Conservation (phyloP, 2,888 invertebrate genomes). For the Chrysolina haemoptera region DNA sequence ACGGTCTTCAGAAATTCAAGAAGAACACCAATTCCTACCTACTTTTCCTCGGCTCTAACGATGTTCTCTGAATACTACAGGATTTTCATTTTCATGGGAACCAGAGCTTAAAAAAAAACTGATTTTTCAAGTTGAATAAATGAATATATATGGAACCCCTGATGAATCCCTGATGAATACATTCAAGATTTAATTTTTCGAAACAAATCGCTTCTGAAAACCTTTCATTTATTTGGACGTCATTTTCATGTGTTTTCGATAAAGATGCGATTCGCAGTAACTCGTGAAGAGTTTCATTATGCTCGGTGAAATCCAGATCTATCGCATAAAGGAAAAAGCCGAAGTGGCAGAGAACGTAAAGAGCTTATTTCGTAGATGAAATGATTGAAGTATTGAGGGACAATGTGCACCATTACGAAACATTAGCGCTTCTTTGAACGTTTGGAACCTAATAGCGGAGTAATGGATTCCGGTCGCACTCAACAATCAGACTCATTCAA, state of each 20-base stretch:
- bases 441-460: conserved; percentile 67
- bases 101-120: too few species aligned
- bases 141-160: too few species aligned
- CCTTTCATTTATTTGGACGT: not conserved
- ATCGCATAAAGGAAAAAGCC: conserved; percentile 44
- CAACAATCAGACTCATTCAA: conserved; percentile 68
- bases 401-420: conserved; percentile 67
- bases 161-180: too few species aligned
- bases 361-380: conserved; percentile 65
- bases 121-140: too few species aligned
- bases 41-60: too few species aligned
- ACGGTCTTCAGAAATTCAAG: too few species aligned
- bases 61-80: too few species aligned
- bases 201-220: too few species aligned
- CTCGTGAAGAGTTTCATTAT: conserved; percentile 35
- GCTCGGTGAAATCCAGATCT: conserved; percentile 39
- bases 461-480: conserved; percentile 67
- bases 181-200: too few species aligned
- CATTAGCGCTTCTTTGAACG: conserved; percentile 68
- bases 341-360: conserved; percentile 59
- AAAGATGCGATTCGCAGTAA: not conserved
- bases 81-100: too few species aligned
- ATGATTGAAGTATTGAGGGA: conserved; percentile 67
- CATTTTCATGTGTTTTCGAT: not conserved
- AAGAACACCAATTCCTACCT: too few species aligned